Conservation (phyloP, 2,888 invertebrate species). For the Cordylochernes scorpioides region DNA sequence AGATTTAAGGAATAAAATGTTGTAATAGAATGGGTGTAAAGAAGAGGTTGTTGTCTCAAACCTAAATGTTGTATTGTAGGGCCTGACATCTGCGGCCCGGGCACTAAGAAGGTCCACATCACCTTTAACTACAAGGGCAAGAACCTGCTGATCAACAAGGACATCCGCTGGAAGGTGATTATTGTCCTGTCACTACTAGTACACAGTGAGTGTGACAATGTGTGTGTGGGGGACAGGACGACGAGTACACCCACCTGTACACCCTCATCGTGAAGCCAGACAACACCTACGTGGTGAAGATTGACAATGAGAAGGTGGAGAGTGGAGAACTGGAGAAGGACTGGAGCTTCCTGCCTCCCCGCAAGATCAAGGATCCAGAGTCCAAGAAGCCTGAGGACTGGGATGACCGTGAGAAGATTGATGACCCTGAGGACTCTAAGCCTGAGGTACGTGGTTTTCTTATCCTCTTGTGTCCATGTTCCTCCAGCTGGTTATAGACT, state of each 20-base stretch:
- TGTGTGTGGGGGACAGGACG: constrained; percentile 46
- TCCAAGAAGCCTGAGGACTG: constrained; percentile 92
- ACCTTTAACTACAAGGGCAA: constrained; percentile 97
- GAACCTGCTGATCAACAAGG: constrained; percentile 87
- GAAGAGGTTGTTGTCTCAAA: too few species aligned
- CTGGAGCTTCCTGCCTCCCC: constrained; percentile 91
- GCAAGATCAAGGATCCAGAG: constrained; percentile 87
- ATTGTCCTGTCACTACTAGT: not conserved
- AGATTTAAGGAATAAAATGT: too few species aligned
- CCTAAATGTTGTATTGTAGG: too few species aligned
- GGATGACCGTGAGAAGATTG: constrained; percentile 78
- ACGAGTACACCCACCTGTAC: constrained; percentile 87
- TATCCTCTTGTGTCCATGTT: not conserved
- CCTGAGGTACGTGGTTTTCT: constrained; percentile 46
- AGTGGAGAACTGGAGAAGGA: constrained; percentile 78
- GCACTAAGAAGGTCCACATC: constrained; percentile 94
- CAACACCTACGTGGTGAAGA: constrained; percentile 83
- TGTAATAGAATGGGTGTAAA: too few species aligned
- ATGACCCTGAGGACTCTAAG: constrained; percentile 82
- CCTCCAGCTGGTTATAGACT: too few species aligned
- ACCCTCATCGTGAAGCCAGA: constrained; percentile 81
- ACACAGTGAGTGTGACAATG: not conserved
- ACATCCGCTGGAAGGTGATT: constrained; percentile 64
- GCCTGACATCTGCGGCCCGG: constrained; percentile 95
- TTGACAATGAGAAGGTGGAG: constrained; percentile 85